Percentiles rank a stretch among this genome's conserved stretches.
These are phyloP conservation scores for Mayetiola destructor DNA, from an alignment of 2,888 invertebrate species.

Conservation along the genomic window DNA sequence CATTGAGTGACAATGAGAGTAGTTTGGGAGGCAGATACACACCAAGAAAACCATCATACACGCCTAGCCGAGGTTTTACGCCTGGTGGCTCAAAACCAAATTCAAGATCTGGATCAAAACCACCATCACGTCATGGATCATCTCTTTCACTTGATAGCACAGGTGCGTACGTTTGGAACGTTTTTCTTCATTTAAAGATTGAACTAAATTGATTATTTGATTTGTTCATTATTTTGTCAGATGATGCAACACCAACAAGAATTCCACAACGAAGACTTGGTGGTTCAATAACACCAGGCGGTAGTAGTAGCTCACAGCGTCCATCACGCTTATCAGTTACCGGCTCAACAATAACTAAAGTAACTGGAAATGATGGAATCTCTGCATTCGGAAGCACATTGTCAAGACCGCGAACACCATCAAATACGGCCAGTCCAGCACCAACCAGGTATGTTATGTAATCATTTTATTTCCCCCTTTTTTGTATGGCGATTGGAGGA, in stretches of 20 bases:
- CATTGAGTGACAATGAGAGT: conserved; percentile 74
- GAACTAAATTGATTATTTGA: neutral
- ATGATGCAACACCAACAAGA: conserved; percentile 67
- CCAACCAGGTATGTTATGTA: conserved; percentile 50
- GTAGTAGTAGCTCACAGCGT: conserved; percentile 40
- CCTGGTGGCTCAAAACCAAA: conserved; percentile 74
- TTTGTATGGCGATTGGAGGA: too few species aligned
- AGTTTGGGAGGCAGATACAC: conserved; percentile 51
- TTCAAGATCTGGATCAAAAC: conserved; percentile 77
- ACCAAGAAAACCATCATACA: conserved; percentile 48
- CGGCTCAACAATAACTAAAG: conserved; percentile 42
- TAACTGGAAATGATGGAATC: conserved; percentile 44
- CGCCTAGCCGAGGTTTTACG: conserved; percentile 40
- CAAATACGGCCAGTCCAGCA: conserved; percentile 61
- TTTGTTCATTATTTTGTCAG: conserved; percentile 31
- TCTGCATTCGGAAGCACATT: conserved; percentile 33
- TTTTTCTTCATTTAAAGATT: neutral
- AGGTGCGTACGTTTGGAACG: conserved; percentile 39
- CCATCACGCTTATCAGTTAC: conserved; percentile 43
- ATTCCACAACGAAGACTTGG: conserved; percentile 59
- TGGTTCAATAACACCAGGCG: conserved; percentile 42
- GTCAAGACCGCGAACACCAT: conserved; percentile 59
- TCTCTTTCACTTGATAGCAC: conserved; percentile 80
- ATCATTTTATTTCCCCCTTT: conserved; percentile 1
- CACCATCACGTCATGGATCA: conserved; percentile 85